Base-by-base conservation (phyloP, 2,113 vertebrate species). In the Anthoscopus minutus region DNA sequence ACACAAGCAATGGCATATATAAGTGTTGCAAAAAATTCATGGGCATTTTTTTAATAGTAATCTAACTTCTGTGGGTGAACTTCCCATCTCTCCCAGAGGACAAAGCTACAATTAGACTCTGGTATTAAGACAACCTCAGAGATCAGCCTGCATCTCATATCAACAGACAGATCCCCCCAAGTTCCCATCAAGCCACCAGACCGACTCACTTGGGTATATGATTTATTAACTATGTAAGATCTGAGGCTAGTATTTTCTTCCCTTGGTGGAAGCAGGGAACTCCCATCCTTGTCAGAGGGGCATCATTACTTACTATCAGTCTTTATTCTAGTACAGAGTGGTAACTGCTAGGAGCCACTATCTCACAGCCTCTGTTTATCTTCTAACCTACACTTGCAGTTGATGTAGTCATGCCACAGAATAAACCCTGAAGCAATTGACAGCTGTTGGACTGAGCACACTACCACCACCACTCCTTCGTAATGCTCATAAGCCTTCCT, bases 1-100 rank as follows among this genome's bases (percentile, higher is more conserved):
- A n/a, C n/a, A n/a, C 42, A 76, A 79, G 33, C 31, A 88, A 45
- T 0, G 0, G 42, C 21, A 73, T 47, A 27, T 2, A 0, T 10
- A 83, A 71, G 24, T 4, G 3, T 7, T 73, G 24, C 38, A 57
- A 70, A 48, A 53, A 23, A 72, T 9, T 22, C 2, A 47, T 0
- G 2, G 8, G 15, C 21, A 21, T 54, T 88, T 91, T 74, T 73
- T 6, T 33, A 37, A 42, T 3, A 82, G 30, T 18, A 67, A 73
- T 37, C 44, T 67, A 78, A 62, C 12, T 69, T 91, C 51, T 0
- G 0, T 51, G 42, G 28, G 42, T 73, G 42, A 53, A 23, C 35
- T 70, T 80, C 31, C 12, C 42, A 57, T 8, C 13, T 28, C 47
- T n/a, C 21, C 18, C 35, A 76, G 51, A 33, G 31, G 19, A 65